These are phyloP conservation scores for Harmothoe impar DNA, from an alignment of 2,888 invertebrate species.

Conservation along the genomic window DNA sequence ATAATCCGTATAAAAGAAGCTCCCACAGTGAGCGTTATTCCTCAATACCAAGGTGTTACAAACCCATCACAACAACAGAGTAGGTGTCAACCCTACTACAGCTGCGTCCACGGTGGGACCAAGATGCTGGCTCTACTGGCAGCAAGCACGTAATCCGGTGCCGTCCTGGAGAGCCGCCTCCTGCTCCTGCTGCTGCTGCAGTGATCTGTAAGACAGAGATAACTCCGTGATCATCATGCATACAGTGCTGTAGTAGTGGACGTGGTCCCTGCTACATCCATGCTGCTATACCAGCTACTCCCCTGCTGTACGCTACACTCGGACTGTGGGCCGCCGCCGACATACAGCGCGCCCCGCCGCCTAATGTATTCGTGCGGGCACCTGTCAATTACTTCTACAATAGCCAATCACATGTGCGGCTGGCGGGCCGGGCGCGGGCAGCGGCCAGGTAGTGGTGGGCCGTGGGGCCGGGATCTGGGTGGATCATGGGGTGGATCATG, in stretches of 20 bases:
- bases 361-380: constrained; percentile 53
- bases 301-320: constrained; percentile 21
- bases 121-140: neutral
- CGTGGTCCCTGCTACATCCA: constrained; percentile 34
- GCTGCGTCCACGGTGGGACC: neutral
- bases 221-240: neutral
- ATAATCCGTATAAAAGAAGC: constrained; percentile 3
- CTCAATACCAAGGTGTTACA: constrained; percentile 13
- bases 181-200: neutral
- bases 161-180: neutral
- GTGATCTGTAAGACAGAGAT: constrained; percentile 40
- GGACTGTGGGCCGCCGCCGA: constrained; percentile 11
- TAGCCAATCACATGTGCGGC: constrained; percentile 50
- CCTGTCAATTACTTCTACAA: constrained; percentile 52
- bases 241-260: constrained; percentile 16
- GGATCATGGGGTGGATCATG: neutral
- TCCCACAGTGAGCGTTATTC: neutral
- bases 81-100: neutral
- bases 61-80: constrained; percentile 40
- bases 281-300: neutral
- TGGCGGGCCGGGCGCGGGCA: neutral
- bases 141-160: constrained; percentile 37
- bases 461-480: neutral
- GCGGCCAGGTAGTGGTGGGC: constrained; percentile 18
- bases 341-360: neutral